Conservation (phyloP, 2,888 invertebrate genomes). For the Drosophila tanythrix region DNA sequence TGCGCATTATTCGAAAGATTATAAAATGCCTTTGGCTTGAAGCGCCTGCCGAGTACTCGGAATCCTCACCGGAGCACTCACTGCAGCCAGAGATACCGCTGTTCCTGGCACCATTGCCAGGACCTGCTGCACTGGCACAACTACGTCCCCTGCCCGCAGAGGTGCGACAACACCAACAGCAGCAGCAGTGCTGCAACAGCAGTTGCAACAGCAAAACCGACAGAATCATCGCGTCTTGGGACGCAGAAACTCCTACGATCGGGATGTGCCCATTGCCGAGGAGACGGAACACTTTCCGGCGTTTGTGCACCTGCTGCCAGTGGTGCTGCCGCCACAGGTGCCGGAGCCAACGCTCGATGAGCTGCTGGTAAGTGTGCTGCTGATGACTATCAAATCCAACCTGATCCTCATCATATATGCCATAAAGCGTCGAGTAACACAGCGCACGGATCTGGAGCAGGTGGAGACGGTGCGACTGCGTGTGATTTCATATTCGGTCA, state of each 20-base stretch:
- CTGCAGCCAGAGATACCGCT: slow-evolving; percentile 73
- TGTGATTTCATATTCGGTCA: slow-evolving; percentile 88
- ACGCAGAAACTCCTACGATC: slow-evolving; percentile 69
- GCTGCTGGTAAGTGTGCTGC: slow-evolving; percentile 85
- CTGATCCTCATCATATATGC: not conserved
- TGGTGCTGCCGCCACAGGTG: slow-evolving; percentile 85
- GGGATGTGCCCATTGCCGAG: slow-evolving; percentile 77
- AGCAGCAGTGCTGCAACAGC: slow-evolving; percentile 25
- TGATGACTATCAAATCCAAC: accelerated
- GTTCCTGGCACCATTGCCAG: slow-evolving; percentile 51
- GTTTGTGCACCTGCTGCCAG: slow-evolving; percentile 85
- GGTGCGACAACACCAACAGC: slow-evolving; percentile 47
- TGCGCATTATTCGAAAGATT: not conserved
- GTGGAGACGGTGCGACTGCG: slow-evolving; percentile 87
- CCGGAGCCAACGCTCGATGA: slow-evolving; percentile 88
- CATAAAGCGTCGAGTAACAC: slow-evolving; percentile 84
- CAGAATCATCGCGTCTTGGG: slow-evolving; percentile 48
- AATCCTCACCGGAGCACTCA: slow-evolving; percentile 82
- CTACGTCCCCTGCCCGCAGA: slow-evolving; percentile 55
- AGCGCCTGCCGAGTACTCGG: slow-evolving; percentile 78
- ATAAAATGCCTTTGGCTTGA: slow-evolving; percentile 77
- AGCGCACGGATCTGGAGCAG: slow-evolving; percentile 85
- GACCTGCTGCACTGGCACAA: slow-evolving; percentile 59
- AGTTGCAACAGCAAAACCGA: slow-evolving; percentile 24
- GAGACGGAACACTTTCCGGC: slow-evolving; percentile 79